A percentile compares a stretch with the other conserved stretches of the same genome.
Conservation (phyloP, 2,888 invertebrate genomes). For the Allacma fusca region DNA sequence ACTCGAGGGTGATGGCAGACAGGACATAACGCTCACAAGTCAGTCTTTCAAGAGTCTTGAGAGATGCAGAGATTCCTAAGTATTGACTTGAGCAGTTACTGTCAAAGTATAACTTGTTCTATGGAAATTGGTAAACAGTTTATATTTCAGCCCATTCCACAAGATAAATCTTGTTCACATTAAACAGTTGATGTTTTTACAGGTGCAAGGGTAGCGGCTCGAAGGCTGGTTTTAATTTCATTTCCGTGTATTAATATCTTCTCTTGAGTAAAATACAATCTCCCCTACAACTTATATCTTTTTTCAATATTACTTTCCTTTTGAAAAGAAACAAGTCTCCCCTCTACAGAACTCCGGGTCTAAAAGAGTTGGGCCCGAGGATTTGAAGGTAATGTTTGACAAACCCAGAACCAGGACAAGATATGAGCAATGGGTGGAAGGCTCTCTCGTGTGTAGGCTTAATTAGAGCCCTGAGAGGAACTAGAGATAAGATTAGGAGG, state of each 20-base stretch:
- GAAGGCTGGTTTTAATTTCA: slow-evolving; percentile 19
- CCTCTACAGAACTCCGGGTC: no score
- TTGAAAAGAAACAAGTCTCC: no score
- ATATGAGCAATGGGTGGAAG: neutral
- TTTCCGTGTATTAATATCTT: slow-evolving; percentile 24
- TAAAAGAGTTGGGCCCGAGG: no score
- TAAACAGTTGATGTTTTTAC: slow-evolving; percentile 34
- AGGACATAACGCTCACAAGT: neutral
- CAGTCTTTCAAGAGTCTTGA: neutral
- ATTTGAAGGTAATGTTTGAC: no score
- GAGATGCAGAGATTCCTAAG: neutral
- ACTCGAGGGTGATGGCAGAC: neutral
- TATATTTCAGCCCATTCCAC: slow-evolving; percentile 25
- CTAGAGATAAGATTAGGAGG: neutral
- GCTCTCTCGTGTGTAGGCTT: neutral
- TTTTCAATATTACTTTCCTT: no score
- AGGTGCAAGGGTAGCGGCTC: slow-evolving; percentile 9
- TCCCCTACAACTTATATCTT: no score
- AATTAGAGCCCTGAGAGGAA: neutral
- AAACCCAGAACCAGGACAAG: no score
- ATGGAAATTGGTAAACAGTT: slow-evolving; percentile 16
- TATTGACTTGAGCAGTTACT: slow-evolving; percentile 3
- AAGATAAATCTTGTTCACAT: slow-evolving; percentile 35
- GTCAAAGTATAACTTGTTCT: slow-evolving; percentile 1
- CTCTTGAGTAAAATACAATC: no score